Percentiles rank a stretch among this genome's conserved stretches.
Evolutionary conservation across 2,113 vertebrate genomes (phyloP).

Genomic region (Apodemus sylvaticus): DNA sequence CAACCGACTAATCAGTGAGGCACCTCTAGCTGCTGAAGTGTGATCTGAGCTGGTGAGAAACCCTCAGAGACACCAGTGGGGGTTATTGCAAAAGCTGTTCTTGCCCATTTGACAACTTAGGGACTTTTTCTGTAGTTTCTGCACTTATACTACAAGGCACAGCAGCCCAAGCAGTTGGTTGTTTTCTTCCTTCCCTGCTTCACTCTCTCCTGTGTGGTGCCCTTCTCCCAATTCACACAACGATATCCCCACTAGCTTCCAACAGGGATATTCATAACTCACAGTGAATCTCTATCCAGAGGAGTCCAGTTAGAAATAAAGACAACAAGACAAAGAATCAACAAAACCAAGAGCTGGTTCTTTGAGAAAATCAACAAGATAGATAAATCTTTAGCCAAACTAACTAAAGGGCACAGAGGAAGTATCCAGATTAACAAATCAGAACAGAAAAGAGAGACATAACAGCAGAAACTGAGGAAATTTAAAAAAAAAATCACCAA

Average conservation of each 20-base stretch:
- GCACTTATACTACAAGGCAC: background rate
- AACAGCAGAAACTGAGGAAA: too few relatives aligned
- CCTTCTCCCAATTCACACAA: background rate
- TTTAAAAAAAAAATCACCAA: too few relatives aligned
- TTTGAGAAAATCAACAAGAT: too few relatives aligned
- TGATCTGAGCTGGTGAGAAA: background rate
- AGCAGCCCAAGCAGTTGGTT: background rate
- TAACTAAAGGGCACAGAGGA: too few relatives aligned
- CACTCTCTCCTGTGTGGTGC: background rate
- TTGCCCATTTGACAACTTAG: too few relatives aligned
- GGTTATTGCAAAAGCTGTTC: too few relatives aligned
- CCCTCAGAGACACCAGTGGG: background rate
- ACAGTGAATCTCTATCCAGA: slow-evolving; percentile 45
- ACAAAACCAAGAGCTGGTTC: background rate
- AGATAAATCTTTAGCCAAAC: too few relatives aligned
- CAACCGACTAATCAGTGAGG: background rate
- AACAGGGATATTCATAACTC: slow-evolving; percentile 3
- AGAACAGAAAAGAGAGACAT: too few relatives aligned
- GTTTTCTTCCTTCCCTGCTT: background rate
- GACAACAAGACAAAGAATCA: background rate
- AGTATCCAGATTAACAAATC: too few relatives aligned
- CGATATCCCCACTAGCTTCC: background rate
- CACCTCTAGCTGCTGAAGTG: background rate
- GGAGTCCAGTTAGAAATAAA: background rate
- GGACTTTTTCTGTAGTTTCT: background rate